Conservation (phyloP, 1,140 invertebrate species). For the Sipha flava region DNA sequence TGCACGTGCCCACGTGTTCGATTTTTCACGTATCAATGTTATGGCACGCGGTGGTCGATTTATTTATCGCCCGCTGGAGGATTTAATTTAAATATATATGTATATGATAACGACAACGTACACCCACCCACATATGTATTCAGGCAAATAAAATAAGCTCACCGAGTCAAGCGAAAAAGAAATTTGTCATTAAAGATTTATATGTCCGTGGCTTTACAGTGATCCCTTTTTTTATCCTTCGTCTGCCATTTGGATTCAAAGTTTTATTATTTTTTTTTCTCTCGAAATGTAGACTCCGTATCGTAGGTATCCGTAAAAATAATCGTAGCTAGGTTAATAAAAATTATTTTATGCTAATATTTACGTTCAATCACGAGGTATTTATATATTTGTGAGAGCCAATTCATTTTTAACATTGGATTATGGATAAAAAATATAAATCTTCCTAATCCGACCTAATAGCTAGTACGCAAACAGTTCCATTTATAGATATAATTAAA, state of each 20-base stretch:
- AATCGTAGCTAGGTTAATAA: background rate
- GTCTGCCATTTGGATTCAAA: background rate
- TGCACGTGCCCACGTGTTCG: too few relatives aligned
- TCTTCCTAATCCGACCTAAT: background rate
- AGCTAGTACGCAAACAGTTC: background rate
- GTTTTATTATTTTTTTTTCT: background rate
- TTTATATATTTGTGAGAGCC: background rate
- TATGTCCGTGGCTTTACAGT: background rate
- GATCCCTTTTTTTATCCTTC: background rate
- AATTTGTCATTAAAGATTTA: conserved; percentile 8
- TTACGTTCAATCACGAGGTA: background rate
- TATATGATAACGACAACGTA: too few relatives aligned
- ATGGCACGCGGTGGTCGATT: too few relatives aligned
- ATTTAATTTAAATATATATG: too few relatives aligned
- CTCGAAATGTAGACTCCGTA: background rate
- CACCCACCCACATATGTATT: background rate
- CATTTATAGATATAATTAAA: background rate
- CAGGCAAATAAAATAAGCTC: background rate
- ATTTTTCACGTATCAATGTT: too few relatives aligned
- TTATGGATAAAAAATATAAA: background rate
- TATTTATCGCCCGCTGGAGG: too few relatives aligned
- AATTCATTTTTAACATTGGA: background rate
- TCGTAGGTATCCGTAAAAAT: background rate
- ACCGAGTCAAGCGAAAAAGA: background rate
- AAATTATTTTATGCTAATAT: conserved; percentile 7